Evolutionary conservation across 2,888 invertebrate species (phyloP).

Genomic region (Eustalomyia histrio): DNA sequence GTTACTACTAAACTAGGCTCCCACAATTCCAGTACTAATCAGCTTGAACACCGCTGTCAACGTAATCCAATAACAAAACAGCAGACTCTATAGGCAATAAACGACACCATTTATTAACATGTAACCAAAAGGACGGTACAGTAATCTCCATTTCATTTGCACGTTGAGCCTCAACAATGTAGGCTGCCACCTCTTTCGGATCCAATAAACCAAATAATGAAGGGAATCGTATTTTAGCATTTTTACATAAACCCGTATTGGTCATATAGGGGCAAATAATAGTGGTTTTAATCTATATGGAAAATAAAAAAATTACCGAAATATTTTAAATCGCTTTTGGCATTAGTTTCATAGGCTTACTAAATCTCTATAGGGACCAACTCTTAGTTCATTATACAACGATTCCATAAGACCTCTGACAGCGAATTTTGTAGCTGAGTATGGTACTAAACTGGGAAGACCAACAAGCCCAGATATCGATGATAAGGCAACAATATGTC

Average conservation of each 20-base stretch:
- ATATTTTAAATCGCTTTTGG: slow-evolving; percentile 69
- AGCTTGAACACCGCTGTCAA: slow-evolving; percentile 85
- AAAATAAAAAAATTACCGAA: slow-evolving; percentile 8
- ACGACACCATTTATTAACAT: slow-evolving; percentile 82
- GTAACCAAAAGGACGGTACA: slow-evolving; percentile 83
- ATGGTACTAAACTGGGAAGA: slow-evolving; percentile 88
- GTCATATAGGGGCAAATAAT: slow-evolving; percentile 93
- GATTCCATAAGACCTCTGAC: slow-evolving; percentile 92
- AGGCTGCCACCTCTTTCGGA: slow-evolving; percentile 83
- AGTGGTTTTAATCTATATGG: slow-evolving; percentile 85
- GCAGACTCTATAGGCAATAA: slow-evolving; percentile 82
- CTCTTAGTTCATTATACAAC: slow-evolving; percentile 87
- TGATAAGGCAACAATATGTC: slow-evolving; percentile 88
- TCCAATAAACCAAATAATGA: slow-evolving; percentile 84
- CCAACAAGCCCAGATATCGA: slow-evolving; percentile 89
- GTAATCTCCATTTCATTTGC: slow-evolving; percentile 82
- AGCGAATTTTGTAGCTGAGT: slow-evolving; percentile 90
- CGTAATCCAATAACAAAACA: slow-evolving; percentile 82
- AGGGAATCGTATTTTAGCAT: slow-evolving; percentile 87
- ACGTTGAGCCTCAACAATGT: slow-evolving; percentile 85
- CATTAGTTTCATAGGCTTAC: slow-evolving; percentile 65
- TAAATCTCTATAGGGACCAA: slow-evolving; percentile 76
- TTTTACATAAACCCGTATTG: slow-evolving; percentile 90
- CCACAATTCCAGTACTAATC: slow-evolving; percentile 72
- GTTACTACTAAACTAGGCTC: neutral